phyloP scores from a whole-genome alignment of 2,888 invertebrate species.

The Apodemia hepburni region DNA sequence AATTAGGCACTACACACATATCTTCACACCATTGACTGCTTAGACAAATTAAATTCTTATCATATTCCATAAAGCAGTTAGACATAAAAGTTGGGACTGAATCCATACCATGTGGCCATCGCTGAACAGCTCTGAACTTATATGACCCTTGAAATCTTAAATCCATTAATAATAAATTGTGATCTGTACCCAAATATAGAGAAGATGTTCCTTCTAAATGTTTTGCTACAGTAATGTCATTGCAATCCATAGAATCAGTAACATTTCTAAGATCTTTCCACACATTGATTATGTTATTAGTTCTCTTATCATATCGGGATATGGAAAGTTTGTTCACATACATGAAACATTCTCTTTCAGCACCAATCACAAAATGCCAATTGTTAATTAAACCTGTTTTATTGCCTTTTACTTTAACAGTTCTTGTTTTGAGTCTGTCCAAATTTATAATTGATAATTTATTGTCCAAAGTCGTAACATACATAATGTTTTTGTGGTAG shows the following conservation, averaged over 20 bases:
- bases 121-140: slow-evolving; percentile 54
- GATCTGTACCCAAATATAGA: slow-evolving; percentile 58
- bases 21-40: slow-evolving; percentile 70
- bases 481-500: slow-evolving; percentile 59
- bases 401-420: slow-evolving; percentile 46
- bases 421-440: slow-evolving; percentile 54
- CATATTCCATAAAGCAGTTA: slow-evolving; percentile 50
- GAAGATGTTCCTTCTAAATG: slow-evolving; percentile 47
- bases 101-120: slow-evolving; percentile 80
- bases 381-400: slow-evolving; percentile 47
- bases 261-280: slow-evolving; percentile 47
- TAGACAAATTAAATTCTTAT: slow-evolving; percentile 56
- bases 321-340: slow-evolving; percentile 50
- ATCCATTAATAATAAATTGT: slow-evolving; percentile 61
- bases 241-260: slow-evolving; percentile 51
- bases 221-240: slow-evolving; percentile 50
- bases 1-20: slow-evolving; percentile 56
- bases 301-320: slow-evolving; percentile 65
- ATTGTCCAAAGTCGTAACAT: slow-evolving; percentile 52
- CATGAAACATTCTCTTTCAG: slow-evolving; percentile 50
- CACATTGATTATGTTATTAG: slow-evolving; percentile 42
- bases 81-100: slow-evolving; percentile 66
- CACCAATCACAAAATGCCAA: slow-evolving; percentile 61
- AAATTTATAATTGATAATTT: slow-evolving; percentile 59
- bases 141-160: slow-evolving; percentile 44